Conservation (phyloP, 2,797 vertebrate species). For the Pseudomugil gertrudae region DNA sequence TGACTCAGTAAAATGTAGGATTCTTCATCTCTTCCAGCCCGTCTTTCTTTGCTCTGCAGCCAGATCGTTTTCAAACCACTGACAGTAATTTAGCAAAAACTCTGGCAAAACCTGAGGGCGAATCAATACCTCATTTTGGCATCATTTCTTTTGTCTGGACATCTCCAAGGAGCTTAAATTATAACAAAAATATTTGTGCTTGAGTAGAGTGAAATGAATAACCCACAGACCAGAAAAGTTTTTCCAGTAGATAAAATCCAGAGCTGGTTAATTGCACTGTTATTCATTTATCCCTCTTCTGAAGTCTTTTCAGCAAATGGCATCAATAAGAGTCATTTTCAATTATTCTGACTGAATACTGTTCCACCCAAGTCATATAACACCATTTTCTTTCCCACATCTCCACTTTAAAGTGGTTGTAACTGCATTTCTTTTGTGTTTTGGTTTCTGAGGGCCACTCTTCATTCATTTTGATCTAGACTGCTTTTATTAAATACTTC, state of each 20-base stretch:
- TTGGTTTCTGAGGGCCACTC: constrained; percentile 3
- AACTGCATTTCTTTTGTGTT: constrained; percentile 12
- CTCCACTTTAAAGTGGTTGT: constrained; percentile 7
- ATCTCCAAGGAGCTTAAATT: constrained; percentile 53
- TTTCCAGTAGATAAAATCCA: constrained; percentile 47
- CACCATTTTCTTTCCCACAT: constrained; percentile 6
- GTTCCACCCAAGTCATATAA: not conserved
- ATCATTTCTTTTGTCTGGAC: constrained; percentile 53
- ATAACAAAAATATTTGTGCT: constrained; percentile 70
- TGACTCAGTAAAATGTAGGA: constrained; percentile 41
- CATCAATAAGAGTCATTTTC: constrained; percentile 35
- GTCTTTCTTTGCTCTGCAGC: constrained; percentile 46
- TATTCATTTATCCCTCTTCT: constrained; percentile 30
- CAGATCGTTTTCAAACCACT: constrained; percentile 51
- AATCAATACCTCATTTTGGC: constrained; percentile 71
- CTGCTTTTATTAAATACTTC: not conserved
- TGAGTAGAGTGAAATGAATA: constrained; percentile 48
- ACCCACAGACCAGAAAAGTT: constrained; percentile 37
- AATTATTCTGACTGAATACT: constrained; percentile 25
- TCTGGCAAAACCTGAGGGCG: constrained; percentile 62
- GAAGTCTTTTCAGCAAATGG: constrained; percentile 37
- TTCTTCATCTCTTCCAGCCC: constrained; percentile 29
- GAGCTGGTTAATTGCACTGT: constrained; percentile 40
- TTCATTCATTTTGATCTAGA: constrained; percentile 1
- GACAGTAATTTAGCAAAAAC: constrained; percentile 53